Conservation (phyloP, 2,888 invertebrate species). For the Synanthedon formicaeformis region DNA sequence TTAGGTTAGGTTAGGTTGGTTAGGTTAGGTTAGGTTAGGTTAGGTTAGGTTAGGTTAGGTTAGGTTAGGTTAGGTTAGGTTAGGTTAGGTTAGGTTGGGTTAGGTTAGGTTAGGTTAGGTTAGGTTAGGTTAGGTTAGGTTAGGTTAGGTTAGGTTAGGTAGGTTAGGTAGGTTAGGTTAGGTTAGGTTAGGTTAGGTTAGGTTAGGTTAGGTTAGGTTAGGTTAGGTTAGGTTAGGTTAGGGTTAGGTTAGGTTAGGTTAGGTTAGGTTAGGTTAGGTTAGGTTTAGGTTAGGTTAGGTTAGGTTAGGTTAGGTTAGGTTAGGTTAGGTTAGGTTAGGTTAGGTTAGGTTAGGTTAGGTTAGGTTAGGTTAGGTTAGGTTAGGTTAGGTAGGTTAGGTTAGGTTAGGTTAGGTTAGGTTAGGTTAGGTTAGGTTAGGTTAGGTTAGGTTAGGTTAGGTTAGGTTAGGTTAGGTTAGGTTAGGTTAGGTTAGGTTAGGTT, state of each 20-base stretch:
- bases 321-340: background rate
- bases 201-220: no score
- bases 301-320: background rate
- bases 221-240: background rate
- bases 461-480: no score
- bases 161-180: no score
- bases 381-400: slow-evolving; percentile 8
- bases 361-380: slow-evolving; percentile 10
- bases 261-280: slow-evolving; percentile 3
- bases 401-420: no score
- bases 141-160: slow-evolving; percentile 3
- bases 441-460: no score
- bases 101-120: background rate
- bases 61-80: background rate
- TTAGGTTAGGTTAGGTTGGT: slow-evolving; percentile 13
- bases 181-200: no score
- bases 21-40: slow-evolving; percentile 14
- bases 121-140: slow-evolving; percentile 4
- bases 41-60: slow-evolving; percentile 11
- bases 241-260: background rate
- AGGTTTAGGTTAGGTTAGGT: slow-evolving; percentile 6
- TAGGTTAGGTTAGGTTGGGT: no score
- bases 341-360: slow-evolving; percentile 8
- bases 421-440: no score
- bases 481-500: no score